Base-by-base conservation (phyloP, 2,888 invertebrate genomes). In the Campaea margaritaria region DNA sequence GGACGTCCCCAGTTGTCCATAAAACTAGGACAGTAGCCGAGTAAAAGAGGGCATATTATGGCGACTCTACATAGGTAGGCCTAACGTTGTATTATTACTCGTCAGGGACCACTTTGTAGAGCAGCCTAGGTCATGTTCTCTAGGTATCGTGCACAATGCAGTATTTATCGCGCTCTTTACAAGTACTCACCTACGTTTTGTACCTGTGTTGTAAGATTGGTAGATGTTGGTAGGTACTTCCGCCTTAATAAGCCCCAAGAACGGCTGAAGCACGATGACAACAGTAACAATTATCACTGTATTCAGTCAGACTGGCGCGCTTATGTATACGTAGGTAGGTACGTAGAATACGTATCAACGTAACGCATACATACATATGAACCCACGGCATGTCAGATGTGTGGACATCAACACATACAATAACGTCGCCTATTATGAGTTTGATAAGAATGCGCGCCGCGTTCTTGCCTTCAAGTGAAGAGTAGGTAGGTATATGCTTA, bases 361-460 rank as follows among this genome's bases (percentile, higher is more conserved):
- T 31, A 31, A 31, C 0, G 5, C 3, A 21, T 21, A 21, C 21
- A 21, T 21, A 21, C 5, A 5, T 21, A 51, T 47, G 34, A 54
- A 49, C 28, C 31, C 31, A n/a, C 21, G n/a, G 47, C 42, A 52
- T 39, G 27, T 46, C 28, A 41, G 31, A 54, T 49, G 28, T 54
- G 47, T 48, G 49, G 53, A 48, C 53, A 58, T 43, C 15, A 34
- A 48, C 46, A 55, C 46, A 46, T 68, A 64, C 53, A 64, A 57
- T 60, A 64, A 67, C 67, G 65, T 69, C 67, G 67, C 71, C 77
- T 74, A 76, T 75, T 74, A 72, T 73, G 74, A 75, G 70, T 72
- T 65, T 66, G 80, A 81, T 80, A 81, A 80, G 78, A 79, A 79
- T 79, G 75, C 78, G 68, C 52, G 61, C 69, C 66, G 73, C 74